Evolutionary conservation across 2,113 vertebrate genomes (phyloP).

Genomic region (Ia io): DNA sequence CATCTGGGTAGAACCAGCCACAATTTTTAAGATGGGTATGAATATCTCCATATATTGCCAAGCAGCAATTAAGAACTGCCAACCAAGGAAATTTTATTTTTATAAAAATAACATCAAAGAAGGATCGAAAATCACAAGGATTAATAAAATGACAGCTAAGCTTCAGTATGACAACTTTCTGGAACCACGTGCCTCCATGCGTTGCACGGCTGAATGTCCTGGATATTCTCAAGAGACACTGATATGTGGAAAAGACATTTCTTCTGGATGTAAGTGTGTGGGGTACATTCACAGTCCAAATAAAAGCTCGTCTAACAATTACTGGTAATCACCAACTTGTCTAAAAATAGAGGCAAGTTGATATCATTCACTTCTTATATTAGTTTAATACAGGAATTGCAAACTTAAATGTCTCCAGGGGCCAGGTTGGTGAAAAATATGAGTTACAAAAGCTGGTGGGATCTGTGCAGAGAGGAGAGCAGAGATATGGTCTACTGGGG

Average conservation of each 20-base stretch:
- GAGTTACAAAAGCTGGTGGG: not conserved
- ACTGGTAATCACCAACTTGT: not conserved
- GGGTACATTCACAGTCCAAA: not conserved
- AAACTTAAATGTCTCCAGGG: not conserved
- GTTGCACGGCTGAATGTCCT: conserved; percentile 69
- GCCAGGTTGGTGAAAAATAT: not conserved
- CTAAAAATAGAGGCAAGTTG: not conserved
- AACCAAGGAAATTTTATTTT: conserved; percentile 52
- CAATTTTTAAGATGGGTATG: conserved; percentile 75
- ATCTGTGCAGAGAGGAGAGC: not conserved
- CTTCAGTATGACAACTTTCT: conserved; percentile 59
- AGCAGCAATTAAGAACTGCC: conserved; percentile 59
- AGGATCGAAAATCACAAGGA: not conserved
- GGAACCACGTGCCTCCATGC: not conserved
- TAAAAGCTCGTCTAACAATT: not conserved
- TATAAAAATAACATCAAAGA: conserved; percentile 34
- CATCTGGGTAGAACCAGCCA: conserved; percentile 78
- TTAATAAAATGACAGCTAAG: conserved; percentile 68
- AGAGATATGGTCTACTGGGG: not conserved
- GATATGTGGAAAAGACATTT: conserved; percentile 77
- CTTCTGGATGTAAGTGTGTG: conserved; percentile 82
- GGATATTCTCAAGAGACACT: fast-evolving
- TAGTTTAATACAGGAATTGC: not conserved
- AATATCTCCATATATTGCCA: conserved; percentile 80
- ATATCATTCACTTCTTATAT: not conserved